Evolutionary conservation across 2,888 invertebrate species (phyloP), one percentile per base, ranked within the genome.

Genomic region (Pelosia muscerda): DNA sequence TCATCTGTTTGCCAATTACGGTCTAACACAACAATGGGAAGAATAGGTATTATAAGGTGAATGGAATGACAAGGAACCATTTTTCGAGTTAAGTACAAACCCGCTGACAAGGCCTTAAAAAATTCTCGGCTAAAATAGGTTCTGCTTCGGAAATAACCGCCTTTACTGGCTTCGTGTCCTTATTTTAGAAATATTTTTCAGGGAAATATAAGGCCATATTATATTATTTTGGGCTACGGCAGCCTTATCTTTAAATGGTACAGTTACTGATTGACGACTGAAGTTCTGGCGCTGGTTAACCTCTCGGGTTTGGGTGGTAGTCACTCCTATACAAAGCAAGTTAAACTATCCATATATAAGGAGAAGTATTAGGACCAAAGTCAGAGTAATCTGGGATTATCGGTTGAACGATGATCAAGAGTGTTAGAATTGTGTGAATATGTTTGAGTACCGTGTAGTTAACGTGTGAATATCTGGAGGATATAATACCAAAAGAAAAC

Each of bases 1-100:
- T 49, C 49, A 49, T 49, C 49, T 49, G 49, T 49, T 49, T 49
- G 49, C n/a, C 49, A 49, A 49, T 49, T 49, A 49, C 49, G 49
- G 49, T 19, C 49, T 49, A 49, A 49, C 49, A n/a, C 49, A 49
- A 49, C 49, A 49, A 49, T 49, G 49, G 19, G 49, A 49, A 49
- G 49, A 49, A 49, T 49, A 49, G 49, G 49, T 49, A 49, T 49
- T 49, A 49, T 49, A 9, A n/a, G 49, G 49, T 49, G 49, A 49
- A 49, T 49, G 49, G 9, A 49, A 49, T 49, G 49, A 49, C 49
- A 49, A 49, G n/a, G n/a, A 49, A 49, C 49, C 19, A 19, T 49
- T 49, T 49, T 49, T 49, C 49, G 49, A 49, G 49, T 49, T 49
- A 49, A 49, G 49, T 49, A 49, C 49, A 49, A 49, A 49, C 4